Base-by-base conservation (phyloP, 2,113 vertebrate genomes). In the Balaeniceps rex region DNA sequence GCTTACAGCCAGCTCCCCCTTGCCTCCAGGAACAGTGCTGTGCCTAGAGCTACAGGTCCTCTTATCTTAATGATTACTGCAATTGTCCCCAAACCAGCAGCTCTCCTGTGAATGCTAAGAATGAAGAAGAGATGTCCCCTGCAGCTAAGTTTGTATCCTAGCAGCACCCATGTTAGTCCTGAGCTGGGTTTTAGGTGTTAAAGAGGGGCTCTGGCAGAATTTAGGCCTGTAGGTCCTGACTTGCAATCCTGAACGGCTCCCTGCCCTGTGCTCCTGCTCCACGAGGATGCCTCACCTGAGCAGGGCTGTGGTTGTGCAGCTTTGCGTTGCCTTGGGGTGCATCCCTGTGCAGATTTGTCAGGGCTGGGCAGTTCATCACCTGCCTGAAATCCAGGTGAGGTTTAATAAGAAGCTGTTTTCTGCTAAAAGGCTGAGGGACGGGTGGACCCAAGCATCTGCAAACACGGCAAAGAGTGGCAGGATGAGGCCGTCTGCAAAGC, bases 201-300 rank as follows among this genome's bases (percentile, higher is more conserved):
- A 47, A 52, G 29, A 66, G 19, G n/a, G 40, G n/a, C 12, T 49
- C 34, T 57, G n/a, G n/a, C 22, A 63, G 55, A 87, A 49, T 49
- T 63, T 47, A 76, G 23, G 7, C 28, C 19, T 34, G 46, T 69
- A 49, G 24, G 54, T 46, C 46, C 79, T 14, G 19, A 47, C 18
- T 18, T 46, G 34, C 26, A 23, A 11, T 44, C 26, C 51, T 10
- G 28, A 34, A 12, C 0, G 1, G 33, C 34, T 57, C 42, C 15
- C 26, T 44, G 69, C 68, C 57, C 12, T 2, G 14, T 10, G 19
- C 24, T 57, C 40, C 34, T 4, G 7, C 40, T 49, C 77, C 31
- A 5, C 2, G 5, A 1, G 1, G 38, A 10, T 47, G 23, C 66
- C 34, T 28, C 10, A 19, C 57, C 15, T 2, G 21, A 31, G 72